Conservation (phyloP, 2,797 vertebrate genomes). For the Otus scops region DNA sequence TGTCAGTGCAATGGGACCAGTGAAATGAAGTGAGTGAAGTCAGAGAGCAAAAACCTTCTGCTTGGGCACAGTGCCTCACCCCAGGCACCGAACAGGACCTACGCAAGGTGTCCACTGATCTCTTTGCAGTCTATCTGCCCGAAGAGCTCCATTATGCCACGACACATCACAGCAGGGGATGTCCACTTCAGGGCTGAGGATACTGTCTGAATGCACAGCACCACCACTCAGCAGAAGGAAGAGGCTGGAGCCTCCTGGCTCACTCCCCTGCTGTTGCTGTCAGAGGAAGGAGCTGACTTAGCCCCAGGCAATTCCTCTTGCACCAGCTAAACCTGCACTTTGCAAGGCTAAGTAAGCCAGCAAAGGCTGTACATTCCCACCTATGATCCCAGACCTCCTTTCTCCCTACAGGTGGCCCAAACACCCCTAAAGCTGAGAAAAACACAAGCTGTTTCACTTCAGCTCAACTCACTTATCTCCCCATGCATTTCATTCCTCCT, state of each 20-base stretch:
- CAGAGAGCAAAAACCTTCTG: neutral
- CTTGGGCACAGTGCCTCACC: neutral
- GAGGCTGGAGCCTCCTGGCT: neutral
- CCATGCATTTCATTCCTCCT: neutral
- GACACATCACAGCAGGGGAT: neutral
- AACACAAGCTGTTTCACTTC: neutral
- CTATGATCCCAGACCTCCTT: neutral
- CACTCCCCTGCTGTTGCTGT: neutral
- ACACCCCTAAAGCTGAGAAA: neutral
- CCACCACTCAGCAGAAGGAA: fast-evolving
- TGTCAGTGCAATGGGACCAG: neutral
- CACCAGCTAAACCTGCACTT: neutral
- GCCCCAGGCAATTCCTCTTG: neutral
- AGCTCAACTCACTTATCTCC: neutral
- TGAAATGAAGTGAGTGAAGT: neutral
- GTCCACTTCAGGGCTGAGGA: neutral
- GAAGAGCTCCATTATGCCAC: neutral
- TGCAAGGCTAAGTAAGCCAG: neutral
- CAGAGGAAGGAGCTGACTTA: neutral
- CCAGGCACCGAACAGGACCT: fast-evolving
- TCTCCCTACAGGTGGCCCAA: neutral
- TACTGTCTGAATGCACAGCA: neutral
- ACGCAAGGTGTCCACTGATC: neutral
- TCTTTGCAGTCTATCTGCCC: neutral
- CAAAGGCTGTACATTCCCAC: neutral